A percentile compares a stretch with the other conserved stretches of the same genome.
Evolutionary conservation across 2,797 vertebrate species (phyloP).

Genomic region (Otolemur crassicaudatus): DNA sequence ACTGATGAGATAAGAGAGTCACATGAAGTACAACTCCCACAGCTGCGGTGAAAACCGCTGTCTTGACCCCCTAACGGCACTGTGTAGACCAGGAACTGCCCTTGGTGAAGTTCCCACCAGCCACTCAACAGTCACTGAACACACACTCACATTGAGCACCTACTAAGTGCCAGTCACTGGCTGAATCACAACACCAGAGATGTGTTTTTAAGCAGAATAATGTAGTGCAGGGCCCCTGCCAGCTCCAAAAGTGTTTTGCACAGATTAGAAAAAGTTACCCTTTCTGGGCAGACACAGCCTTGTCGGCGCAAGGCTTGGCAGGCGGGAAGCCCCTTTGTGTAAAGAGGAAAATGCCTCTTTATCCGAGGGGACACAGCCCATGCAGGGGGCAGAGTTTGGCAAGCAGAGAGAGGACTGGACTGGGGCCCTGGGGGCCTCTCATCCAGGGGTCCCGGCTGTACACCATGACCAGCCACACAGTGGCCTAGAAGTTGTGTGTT

Average conservation of each 20-base stretch:
- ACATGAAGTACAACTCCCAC: not conserved
- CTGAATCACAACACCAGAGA: not conserved
- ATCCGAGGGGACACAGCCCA: not conserved
- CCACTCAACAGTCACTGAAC: not conserved
- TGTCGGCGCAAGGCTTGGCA: not conserved
- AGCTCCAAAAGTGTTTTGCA: not conserved
- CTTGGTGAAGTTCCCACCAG: accelerated
- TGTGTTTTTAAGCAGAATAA: not conserved
- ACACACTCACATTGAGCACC: not conserved
- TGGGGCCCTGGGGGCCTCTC: not conserved
- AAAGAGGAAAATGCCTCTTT: not conserved
- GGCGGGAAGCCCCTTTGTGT: not conserved
- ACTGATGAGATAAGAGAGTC: not conserved
- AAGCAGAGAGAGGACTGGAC: not conserved
- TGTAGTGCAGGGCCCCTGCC: not conserved
- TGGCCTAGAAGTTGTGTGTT: not conserved
- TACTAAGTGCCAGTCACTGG: not conserved
- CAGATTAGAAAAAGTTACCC: not conserved
- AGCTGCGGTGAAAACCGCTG: not conserved
- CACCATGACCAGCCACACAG: not conserved
- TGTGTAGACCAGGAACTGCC: not conserved
- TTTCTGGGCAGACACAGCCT: not conserved
- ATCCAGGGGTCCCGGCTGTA: not conserved
- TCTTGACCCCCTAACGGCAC: not conserved
- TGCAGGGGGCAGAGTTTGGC: not conserved